phyloP scores from a whole-genome alignment of 2,888 invertebrate species.

The Andrena minutula region DNA sequence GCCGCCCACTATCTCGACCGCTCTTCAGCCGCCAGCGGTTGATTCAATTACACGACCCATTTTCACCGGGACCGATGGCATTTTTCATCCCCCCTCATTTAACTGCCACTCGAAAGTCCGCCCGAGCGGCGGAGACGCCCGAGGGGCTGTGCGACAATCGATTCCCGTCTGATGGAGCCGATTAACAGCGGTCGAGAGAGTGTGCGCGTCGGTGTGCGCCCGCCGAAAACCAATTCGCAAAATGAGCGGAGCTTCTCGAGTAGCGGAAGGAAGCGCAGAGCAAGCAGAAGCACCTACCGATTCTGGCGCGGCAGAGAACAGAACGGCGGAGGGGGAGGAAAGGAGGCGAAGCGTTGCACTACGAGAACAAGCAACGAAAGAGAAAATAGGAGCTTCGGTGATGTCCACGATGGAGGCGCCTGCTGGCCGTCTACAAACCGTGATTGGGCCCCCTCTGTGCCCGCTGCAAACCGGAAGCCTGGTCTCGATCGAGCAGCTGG shows the following conservation, averaged over 20 bases:
- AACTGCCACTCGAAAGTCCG: background rate
- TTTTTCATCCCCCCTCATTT: background rate
- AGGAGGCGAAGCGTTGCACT: background rate
- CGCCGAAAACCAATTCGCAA: conserved; percentile 22
- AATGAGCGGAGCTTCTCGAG: conserved; percentile 31
- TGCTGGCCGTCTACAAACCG: conserved; percentile 29
- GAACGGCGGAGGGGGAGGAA: conserved; percentile 20
- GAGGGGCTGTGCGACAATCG: conserved; percentile 27
- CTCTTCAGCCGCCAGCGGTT: background rate
- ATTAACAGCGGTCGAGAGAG: conserved; percentile 43
- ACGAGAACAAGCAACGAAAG: conserved; percentile 14
- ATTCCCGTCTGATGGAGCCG: conserved; percentile 34
- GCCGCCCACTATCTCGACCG: conserved; percentile 33
- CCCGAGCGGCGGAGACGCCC: conserved; percentile 2
- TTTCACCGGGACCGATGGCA: background rate
- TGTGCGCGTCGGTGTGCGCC: background rate
- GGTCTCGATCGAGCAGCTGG: conserved; percentile 23
- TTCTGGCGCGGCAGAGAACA: conserved; percentile 1
- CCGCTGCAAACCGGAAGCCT: conserved; percentile 23
- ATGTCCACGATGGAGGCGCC: conserved; percentile 8
- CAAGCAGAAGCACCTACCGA: conserved; percentile 37
- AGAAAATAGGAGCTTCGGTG: background rate
- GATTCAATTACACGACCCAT: background rate
- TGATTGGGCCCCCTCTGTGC: conserved; percentile 2
- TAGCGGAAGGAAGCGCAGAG: conserved; percentile 15